A percentile compares a stretch with the other conserved stretches of the same genome.
Conservation (phyloP, 2,113 vertebrate species). For the Clarias batrachus region DNA sequence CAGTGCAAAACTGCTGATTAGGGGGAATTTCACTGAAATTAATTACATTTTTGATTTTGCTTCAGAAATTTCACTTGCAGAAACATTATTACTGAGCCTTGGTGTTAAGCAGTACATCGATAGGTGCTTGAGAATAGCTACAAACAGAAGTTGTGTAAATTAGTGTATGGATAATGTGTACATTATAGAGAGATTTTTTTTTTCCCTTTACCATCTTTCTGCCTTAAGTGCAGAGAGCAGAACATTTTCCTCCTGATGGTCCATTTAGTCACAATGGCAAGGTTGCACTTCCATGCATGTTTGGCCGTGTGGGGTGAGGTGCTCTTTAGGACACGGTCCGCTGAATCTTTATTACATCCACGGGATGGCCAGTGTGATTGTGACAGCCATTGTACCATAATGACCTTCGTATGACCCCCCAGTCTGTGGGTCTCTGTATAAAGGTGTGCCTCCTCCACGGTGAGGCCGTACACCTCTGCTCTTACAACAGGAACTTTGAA, state of each 20-base stretch:
- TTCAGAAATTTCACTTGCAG: neutral
- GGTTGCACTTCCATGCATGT: constrained; percentile 3
- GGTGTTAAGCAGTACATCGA: neutral
- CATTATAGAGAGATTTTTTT: neutral
- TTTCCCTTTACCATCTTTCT: neutral
- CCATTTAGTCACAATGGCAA: constrained; percentile 32
- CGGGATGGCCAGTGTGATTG: neutral
- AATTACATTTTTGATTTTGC: neutral
- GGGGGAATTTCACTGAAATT: neutral
- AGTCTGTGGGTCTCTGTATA: neutral
- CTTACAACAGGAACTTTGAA: constrained; percentile 5
- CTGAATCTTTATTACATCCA: neutral
- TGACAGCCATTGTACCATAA: neutral
- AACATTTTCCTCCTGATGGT: constrained; percentile 7
- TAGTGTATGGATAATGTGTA: neutral
- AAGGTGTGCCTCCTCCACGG: neutral
- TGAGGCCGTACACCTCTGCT: neutral
- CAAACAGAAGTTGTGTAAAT: neutral
- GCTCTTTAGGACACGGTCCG: neutral
- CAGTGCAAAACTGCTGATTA: neutral
- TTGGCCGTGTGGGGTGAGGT: neutral
- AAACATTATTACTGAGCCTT: neutral
- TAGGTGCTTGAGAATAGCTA: neutral
- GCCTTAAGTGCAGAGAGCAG: neutral
- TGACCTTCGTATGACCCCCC: constrained; percentile 3